phyloP scores from a whole-genome alignment of 2,797 vertebrate genomes.

The Prionace glauca region DNA sequence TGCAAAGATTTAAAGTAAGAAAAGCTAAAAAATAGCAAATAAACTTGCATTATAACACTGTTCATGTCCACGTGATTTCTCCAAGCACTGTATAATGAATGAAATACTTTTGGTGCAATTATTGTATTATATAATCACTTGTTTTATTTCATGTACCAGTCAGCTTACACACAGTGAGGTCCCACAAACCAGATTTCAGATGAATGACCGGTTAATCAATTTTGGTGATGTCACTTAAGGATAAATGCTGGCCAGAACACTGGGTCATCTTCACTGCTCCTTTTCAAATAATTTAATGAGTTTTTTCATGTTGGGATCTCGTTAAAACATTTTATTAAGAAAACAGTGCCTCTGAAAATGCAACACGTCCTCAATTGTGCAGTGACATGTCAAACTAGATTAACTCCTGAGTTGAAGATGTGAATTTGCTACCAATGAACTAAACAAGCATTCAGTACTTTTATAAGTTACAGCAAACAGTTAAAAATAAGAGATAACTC shows the following conservation, averaged over 20 bases:
- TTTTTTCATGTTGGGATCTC: no score
- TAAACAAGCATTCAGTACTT: neutral
- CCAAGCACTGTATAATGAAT: neutral
- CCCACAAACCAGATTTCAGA: neutral
- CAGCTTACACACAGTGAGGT: neutral
- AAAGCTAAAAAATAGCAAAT: neutral
- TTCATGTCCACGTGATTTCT: neutral
- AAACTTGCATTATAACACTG: neutral
- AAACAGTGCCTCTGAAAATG: no score
- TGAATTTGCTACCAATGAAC: neutral
- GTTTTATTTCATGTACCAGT: neutral
- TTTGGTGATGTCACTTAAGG: neutral
- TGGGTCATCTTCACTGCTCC: neutral
- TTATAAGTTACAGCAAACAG: neutral
- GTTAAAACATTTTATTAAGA: no score
- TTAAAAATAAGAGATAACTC: neutral
- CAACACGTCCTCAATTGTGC: neutral
- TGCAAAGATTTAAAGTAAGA: neutral
- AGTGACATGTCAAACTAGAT: neutral
- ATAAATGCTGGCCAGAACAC: neutral
- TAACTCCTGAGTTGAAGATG: neutral
- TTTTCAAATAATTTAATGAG: neutral
- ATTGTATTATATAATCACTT: neutral
- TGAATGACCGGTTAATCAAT: neutral
- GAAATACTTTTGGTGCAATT: neutral